Percentiles rank a stretch among this genome's conserved stretches.
These are phyloP conservation scores for Mimas tiliae DNA, from an alignment of 2,888 invertebrate species.

Conservation along the genomic window DNA sequence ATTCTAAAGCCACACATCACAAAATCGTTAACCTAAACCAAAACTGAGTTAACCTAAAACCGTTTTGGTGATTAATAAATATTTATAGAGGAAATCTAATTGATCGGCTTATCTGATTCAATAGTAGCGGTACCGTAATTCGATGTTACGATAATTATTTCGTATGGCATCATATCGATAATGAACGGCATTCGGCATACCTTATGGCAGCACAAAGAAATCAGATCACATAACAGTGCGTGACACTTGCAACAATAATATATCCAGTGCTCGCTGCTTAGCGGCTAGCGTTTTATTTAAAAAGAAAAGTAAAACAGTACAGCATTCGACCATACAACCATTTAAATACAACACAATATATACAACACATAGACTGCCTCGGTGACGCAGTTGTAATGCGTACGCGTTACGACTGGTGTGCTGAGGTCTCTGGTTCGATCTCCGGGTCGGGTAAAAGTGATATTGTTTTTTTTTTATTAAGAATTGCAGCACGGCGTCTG, in stretches of 20 bases:
- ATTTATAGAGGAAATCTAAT: conserved; percentile 6
- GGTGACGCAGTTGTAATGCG: too few relatives aligned
- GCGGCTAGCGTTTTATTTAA: background rate
- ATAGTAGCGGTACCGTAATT: background rate
- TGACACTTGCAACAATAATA: conserved; percentile 53
- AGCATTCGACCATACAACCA: background rate
- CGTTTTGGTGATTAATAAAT: conserved; percentile 8
- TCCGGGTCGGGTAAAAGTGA: too few relatives aligned
- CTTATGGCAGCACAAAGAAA: conserved; percentile 42
- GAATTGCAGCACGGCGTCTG: too few relatives aligned
- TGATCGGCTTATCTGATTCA: conserved; percentile 5
- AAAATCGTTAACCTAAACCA: background rate
- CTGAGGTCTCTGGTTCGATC: too few relatives aligned
- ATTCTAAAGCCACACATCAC: background rate
- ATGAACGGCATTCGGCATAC: conserved; percentile 26
- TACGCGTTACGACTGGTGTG: too few relatives aligned
- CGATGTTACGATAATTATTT: background rate
- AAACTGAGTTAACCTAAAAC: background rate
- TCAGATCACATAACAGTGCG: conserved; percentile 64
- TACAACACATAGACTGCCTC: too few relatives aligned
- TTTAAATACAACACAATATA: background rate
- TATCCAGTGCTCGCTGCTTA: background rate
- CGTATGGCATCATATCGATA: conserved; percentile 6
- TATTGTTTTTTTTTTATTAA: too few relatives aligned
- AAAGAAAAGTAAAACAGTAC: background rate